Conservation (phyloP, 2,888 invertebrate genomes). For the Heliconius charithonia region DNA sequence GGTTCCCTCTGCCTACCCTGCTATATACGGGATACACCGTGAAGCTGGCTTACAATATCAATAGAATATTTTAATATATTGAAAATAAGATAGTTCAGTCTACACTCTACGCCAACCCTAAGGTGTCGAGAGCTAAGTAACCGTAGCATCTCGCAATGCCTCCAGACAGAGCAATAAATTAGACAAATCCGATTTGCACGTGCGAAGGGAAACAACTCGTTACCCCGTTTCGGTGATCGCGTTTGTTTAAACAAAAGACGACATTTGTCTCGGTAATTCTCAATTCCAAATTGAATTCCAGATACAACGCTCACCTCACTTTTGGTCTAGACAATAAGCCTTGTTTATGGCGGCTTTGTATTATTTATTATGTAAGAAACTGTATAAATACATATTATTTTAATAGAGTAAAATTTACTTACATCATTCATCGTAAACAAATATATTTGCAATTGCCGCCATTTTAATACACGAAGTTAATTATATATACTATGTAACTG, state of each 20-base stretch:
- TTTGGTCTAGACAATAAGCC: slow-evolving; percentile 11
- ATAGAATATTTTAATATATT: background rate
- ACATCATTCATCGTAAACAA: background rate
- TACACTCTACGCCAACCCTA: slow-evolving; percentile 24
- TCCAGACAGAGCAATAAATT: slow-evolving; percentile 78
- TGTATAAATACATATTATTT: background rate
- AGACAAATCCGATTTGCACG: slow-evolving; percentile 82
- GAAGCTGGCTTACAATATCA: too few relatives aligned
- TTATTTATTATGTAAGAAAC: slow-evolving; percentile 2
- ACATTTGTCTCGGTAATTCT: slow-evolving; percentile 55
- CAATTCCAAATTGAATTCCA: slow-evolving; percentile 53
- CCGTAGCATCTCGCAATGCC: slow-evolving; percentile 70
- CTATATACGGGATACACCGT: too few relatives aligned
- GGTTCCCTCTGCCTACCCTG: too few relatives aligned
- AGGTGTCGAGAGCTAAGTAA: slow-evolving; percentile 78
- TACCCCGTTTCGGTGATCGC: slow-evolving; percentile 64
- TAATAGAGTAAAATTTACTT: background rate
- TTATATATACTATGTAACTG: background rate
- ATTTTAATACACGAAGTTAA: background rate
- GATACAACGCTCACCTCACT: slow-evolving; percentile 33
- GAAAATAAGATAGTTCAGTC: slow-evolving; percentile 17
- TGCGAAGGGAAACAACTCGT: slow-evolving; percentile 66
- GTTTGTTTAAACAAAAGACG: slow-evolving; percentile 68
- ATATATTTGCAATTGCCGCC: background rate
- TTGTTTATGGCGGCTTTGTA: slow-evolving; percentile 19